phyloP scores from a whole-genome alignment of 2,797 vertebrate genomes.

The Smutsia gigantea region DNA sequence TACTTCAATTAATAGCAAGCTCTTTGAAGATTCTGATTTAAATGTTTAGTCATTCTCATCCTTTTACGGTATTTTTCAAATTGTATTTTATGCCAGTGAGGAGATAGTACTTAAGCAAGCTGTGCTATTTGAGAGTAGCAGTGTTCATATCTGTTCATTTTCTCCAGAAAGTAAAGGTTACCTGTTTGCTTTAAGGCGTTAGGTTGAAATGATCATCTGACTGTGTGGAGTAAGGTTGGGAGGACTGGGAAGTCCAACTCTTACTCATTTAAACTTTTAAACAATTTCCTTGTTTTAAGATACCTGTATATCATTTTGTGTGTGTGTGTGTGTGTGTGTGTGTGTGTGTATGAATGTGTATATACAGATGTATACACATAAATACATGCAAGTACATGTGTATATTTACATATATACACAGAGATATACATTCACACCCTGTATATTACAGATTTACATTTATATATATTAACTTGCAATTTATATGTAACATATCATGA shows the following conservation, averaged over 20 bases:
- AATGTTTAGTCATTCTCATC: conserved; percentile 12
- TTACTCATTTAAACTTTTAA: background rate
- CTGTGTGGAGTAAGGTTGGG: background rate
- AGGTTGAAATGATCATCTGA: background rate
- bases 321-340: background rate
- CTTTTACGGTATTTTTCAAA: background rate
- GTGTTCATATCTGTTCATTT: background rate
- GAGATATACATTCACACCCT: background rate
- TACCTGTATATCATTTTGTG: background rate
- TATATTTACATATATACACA: background rate
- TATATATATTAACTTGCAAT: background rate
- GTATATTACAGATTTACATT: background rate
- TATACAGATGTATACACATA: background rate
- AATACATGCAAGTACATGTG: background rate
- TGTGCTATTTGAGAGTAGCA: background rate
- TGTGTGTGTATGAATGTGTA: background rate
- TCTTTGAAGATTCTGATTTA: conserved; percentile 40
- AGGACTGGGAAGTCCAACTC: background rate
- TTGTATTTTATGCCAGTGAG: background rate
- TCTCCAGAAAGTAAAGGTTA: too few relatives aligned
- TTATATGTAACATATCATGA: background rate
- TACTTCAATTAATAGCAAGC: background rate
- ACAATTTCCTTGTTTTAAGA: background rate
- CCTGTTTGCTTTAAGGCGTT: too few relatives aligned
- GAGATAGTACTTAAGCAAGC: background rate